phyloP scores from a whole-genome alignment of 2,797 vertebrate species.

The Megaceryle alcyon region DNA sequence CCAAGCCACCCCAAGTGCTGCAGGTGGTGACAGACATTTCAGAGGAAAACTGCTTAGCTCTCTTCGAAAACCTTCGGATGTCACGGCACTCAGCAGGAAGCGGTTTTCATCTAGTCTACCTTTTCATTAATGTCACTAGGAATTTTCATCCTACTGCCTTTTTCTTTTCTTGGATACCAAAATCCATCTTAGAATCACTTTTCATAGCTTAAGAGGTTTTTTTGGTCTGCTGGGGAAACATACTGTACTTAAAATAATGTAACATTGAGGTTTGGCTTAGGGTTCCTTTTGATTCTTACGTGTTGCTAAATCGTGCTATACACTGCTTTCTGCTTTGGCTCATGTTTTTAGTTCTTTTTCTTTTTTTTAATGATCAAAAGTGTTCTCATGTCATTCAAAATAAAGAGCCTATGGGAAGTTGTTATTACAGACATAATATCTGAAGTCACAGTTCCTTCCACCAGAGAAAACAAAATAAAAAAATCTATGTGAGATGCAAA shows the following conservation, averaged over 20 bases:
- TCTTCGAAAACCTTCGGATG: neutral
- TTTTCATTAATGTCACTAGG: slow-evolving; percentile 42
- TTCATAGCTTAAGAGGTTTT: neutral
- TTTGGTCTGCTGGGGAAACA: neutral
- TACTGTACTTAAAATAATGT: slow-evolving; percentile 49
- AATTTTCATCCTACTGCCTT: neutral
- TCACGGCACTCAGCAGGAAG: slow-evolving; percentile 1
- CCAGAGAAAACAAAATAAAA: neutral
- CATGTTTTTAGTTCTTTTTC: neutral
- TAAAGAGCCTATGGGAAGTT: neutral
- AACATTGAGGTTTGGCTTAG: slow-evolving; percentile 29
- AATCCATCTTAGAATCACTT: neutral
- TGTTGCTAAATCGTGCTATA: neutral
- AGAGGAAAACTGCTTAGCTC: slow-evolving; percentile 36
- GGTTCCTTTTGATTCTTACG: slow-evolving; percentile 11
- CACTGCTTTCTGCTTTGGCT: neutral
- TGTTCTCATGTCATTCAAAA: neutral
- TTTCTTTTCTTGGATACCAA: slow-evolving; percentile 43
- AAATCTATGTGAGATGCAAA: neutral
- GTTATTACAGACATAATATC: neutral
- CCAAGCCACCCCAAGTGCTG: slow-evolving; percentile 18
- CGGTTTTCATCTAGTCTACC: slow-evolving; percentile 32
- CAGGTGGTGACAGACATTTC: slow-evolving; percentile 60
- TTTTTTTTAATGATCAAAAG: neutral
- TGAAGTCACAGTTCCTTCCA: neutral